phyloP scores from a whole-genome alignment of 1,140 invertebrate genomes.

The Paraescarpia echinospica region DNA sequence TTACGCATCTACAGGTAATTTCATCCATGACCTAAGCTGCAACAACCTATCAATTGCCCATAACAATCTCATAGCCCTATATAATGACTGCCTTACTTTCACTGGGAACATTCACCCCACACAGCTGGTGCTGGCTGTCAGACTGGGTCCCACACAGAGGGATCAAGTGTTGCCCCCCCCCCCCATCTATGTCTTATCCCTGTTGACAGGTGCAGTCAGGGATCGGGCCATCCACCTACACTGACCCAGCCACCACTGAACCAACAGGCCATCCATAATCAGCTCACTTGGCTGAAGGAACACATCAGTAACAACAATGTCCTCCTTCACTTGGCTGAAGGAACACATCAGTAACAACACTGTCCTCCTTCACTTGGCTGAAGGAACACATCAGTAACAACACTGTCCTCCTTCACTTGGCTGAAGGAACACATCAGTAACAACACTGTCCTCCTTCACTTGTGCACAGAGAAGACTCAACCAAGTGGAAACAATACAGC shows the following conservation, averaged over 20 bases:
- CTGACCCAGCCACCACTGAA: not conserved
- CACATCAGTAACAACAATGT: no score
- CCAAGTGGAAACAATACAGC: not conserved
- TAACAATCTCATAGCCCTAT: not conserved
- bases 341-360: not conserved
- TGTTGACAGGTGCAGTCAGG: not conserved
- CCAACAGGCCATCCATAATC: not conserved
- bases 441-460: not conserved
- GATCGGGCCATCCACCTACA: not conserved
- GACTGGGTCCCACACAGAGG: not conserved
- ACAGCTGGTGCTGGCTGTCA: not conserved
- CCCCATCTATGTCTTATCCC: not conserved
- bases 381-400: no score
- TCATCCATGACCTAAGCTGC: not conserved
- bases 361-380: not conserved
- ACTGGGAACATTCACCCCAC: not conserved
- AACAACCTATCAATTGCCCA: not conserved
- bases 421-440: not conserved
- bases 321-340: no score
- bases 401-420: no score
- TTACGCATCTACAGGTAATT: not conserved
- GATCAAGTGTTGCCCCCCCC: not conserved
- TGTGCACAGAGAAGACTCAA: not conserved
- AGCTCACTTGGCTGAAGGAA: not conserved
- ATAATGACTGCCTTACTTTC: not conserved